Conservation (phyloP, 2,797 vertebrate genomes). For the Stomatorhinus walkeri region DNA sequence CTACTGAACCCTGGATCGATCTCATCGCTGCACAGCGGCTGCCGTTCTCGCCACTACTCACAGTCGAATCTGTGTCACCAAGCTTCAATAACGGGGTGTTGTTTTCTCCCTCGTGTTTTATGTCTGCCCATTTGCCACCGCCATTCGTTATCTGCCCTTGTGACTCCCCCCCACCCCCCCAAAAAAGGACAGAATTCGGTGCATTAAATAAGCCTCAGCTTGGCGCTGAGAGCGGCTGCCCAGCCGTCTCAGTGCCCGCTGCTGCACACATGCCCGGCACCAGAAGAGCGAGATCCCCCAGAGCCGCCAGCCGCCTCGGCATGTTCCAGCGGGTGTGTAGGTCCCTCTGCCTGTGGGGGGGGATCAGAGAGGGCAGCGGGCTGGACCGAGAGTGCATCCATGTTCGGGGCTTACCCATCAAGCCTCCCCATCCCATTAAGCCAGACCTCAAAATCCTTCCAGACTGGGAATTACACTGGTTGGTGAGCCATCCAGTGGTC, state of each 20-base stretch:
- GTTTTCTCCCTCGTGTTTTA: not conserved
- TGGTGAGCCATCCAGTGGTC: not conserved
- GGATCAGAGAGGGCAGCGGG: not conserved
- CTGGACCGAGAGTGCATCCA: not conserved
- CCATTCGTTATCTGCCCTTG: not conserved
- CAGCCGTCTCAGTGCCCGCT: not conserved
- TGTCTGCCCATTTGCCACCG: not conserved
- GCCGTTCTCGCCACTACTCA: slow-evolving; percentile 37
- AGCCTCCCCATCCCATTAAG: not conserved
- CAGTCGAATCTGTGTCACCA: slow-evolving; percentile 24
- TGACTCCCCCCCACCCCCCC: not conserved
- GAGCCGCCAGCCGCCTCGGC: not conserved
- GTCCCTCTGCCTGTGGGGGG: no score
- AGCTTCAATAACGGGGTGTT: slow-evolving; percentile 10
- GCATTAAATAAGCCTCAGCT: not conserved
- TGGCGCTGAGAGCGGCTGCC: not conserved
- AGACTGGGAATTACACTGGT: not conserved
- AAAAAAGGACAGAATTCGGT: not conserved
- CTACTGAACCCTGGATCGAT: slow-evolving; percentile 34
- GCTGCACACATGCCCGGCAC: not conserved
- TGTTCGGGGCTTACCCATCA: not conserved
- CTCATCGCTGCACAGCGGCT: slow-evolving; percentile 32
- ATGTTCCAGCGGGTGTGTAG: not conserved
- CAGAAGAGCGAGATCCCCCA: not conserved
- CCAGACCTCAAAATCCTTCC: not conserved